These are phyloP conservation scores for Thalassoma bifasciatum DNA, from an alignment of 2,113 vertebrate genomes.

Conservation along the genomic window DNA sequence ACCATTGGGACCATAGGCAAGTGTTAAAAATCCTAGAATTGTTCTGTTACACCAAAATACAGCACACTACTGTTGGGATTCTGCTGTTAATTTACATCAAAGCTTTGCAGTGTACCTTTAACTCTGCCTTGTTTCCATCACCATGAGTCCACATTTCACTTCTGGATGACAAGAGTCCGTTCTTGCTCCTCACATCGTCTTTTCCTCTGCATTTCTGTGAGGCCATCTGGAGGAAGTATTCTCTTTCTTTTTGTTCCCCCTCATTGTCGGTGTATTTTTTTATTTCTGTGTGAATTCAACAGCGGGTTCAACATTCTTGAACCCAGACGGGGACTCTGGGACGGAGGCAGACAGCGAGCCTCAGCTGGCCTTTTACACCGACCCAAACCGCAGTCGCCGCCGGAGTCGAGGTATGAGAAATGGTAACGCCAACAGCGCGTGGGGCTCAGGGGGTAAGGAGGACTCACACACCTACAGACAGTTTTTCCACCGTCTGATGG, in stretches of 20 bases:
- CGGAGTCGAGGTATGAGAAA: conserved; percentile 93
- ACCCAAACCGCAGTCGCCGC: conserved; percentile 94
- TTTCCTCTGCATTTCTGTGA: conserved; percentile 4
- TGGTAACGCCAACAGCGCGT: conserved; percentile 85
- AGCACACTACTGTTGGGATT: too few species aligned
- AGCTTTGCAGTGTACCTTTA: too few species aligned
- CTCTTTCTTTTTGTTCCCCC: conserved; percentile 28
- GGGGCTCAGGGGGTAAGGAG: conserved; percentile 87
- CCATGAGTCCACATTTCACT: background rate
- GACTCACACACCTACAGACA: conserved; percentile 71
- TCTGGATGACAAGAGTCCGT: background rate
- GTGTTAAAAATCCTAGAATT: too few species aligned
- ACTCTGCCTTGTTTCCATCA: background rate
- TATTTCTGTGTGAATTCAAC: conserved; percentile 77
- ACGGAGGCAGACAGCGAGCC: conserved; percentile 97
- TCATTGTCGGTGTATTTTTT: conserved; percentile 53
- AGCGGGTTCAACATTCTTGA: conserved; percentile 97
- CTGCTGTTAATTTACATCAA: too few species aligned
- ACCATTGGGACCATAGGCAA: too few species aligned
- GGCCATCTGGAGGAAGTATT: conserved; percentile 6
- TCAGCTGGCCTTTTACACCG: conserved; percentile 98
- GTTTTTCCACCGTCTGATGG: conserved; percentile 59
- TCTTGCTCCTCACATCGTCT: background rate
- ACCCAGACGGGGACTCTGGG: conserved; percentile 96
- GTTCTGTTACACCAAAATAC: too few species aligned